These are phyloP conservation scores for Chromobotia macracanthus DNA, from an alignment of 2,797 vertebrate species.

Conservation along the genomic window DNA sequence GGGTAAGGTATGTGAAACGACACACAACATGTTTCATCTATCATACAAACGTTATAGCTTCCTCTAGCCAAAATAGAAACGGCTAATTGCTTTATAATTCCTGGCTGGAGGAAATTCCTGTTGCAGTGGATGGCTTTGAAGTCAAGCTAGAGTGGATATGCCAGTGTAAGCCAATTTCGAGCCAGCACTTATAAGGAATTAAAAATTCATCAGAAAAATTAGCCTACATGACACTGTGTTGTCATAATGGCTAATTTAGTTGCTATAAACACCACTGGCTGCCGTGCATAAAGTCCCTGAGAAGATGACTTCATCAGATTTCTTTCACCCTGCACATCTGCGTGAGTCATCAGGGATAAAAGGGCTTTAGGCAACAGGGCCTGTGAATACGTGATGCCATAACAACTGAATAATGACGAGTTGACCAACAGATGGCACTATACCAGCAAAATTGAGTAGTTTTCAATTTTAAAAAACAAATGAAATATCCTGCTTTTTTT, in stretches of 20 bases:
- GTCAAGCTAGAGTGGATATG: not conserved
- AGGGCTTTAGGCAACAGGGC: not conserved
- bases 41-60: conserved; percentile 10
- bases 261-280: conserved; percentile 14
- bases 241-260: not conserved
- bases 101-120: conserved; percentile 10
- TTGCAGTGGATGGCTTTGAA: not conserved
- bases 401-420: not conserved
- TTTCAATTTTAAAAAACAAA: not conserved
- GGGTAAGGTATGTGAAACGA: not conserved
- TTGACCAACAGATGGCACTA: conserved; percentile 57
- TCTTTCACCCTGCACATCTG: conserved; percentile 18
- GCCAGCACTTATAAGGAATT: not conserved
- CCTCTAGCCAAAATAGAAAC: not conserved
- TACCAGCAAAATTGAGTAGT: conserved; percentile 36
- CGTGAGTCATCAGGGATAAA: conserved; percentile 11
- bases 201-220: conserved; percentile 17
- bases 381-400: not conserved
- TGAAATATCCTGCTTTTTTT: not conserved
- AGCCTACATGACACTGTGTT: not conserved
- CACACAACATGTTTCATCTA: conserved; percentile 16
- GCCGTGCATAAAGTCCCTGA: not conserved
- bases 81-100: not conserved
- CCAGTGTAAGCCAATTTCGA: not conserved
- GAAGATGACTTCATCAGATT: conserved; percentile 34